Evolutionary conservation across 2,797 vertebrate genomes (phyloP).

Genomic region (Schizothorax lantsangensis): DNA sequence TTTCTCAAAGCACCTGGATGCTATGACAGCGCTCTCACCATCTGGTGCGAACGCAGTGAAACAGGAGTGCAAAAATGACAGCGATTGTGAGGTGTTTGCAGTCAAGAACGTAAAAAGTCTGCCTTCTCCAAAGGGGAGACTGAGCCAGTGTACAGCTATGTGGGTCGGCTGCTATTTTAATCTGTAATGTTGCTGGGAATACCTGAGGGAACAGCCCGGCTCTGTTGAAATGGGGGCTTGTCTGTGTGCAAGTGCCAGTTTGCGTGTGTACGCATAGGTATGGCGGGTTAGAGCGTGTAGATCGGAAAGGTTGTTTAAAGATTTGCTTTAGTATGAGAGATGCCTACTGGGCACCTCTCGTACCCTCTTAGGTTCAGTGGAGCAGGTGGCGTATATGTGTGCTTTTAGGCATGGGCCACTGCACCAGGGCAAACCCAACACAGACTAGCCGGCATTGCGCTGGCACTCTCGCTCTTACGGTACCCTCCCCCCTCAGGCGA

Average conservation of each 20-base stretch:
- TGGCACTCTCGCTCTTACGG: constrained; percentile 6
- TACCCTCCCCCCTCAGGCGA: constrained; percentile 47
- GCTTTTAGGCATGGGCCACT: constrained; percentile 73
- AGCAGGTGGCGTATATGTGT: constrained; percentile 41
- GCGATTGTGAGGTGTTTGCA: constrained; percentile 49
- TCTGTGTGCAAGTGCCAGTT: constrained; percentile 57
- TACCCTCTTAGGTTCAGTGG: constrained; percentile 67
- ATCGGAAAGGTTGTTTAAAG: constrained; percentile 42
- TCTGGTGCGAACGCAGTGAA: constrained; percentile 50
- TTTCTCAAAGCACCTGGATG: constrained; percentile 43
- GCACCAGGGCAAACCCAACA: constrained; percentile 59
- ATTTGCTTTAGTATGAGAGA: constrained; percentile 45
- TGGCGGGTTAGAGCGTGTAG: constrained; percentile 34
- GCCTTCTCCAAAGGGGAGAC: constrained; percentile 55
- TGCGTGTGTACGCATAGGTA: constrained; percentile 50
- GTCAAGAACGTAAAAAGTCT: constrained; percentile 48
- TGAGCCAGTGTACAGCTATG: constrained; percentile 67
- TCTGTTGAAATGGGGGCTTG: constrained; percentile 65
- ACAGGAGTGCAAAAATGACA: constrained; percentile 53
- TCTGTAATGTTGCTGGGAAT: constrained; percentile 75
- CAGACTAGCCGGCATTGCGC: constrained; percentile 20
- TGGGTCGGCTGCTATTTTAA: constrained; percentile 83
- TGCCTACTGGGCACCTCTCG: constrained; percentile 50
- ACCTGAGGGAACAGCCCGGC: constrained; percentile 75
- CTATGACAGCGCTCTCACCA: constrained; percentile 48